Evolutionary conservation across 1,140 invertebrate species (phyloP).

Genomic region (Pseudomyrmex pallidus): DNA sequence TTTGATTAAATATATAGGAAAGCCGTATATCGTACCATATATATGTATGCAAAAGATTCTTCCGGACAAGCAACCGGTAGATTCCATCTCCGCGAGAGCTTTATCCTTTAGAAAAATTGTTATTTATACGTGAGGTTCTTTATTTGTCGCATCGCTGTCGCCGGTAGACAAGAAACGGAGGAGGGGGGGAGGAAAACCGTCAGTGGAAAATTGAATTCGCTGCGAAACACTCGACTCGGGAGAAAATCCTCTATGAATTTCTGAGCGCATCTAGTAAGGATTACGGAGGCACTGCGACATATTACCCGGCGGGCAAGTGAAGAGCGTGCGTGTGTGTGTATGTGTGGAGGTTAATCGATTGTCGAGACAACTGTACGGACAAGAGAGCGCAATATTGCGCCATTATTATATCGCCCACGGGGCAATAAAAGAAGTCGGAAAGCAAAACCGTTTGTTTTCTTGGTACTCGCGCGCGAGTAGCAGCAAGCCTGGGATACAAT

Average conservation of each 20-base stretch:
- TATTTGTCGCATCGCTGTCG: slow-evolving; percentile 35
- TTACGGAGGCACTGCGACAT: slow-evolving; percentile 47
- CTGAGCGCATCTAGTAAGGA: slow-evolving; percentile 35
- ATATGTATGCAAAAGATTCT: not conserved
- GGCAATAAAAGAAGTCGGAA: not conserved
- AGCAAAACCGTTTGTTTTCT: not conserved
- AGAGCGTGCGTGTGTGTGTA: not conserved
- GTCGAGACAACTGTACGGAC: not conserved
- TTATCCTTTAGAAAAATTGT: slow-evolving; percentile 48
- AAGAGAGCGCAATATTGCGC: not conserved
- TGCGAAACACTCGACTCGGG: slow-evolving; percentile 35
- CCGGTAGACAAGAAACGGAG: not conserved
- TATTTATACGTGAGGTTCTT: slow-evolving; percentile 46
- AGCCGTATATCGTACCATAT: slow-evolving; percentile 2
- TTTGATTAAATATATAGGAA: slow-evolving; percentile 33
- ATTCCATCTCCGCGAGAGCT: not conserved
- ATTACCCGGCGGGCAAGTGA: not conserved
- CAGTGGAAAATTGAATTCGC: slow-evolving; percentile 62
- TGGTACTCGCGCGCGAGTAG: not conserved
- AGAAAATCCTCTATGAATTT: slow-evolving; percentile 60
- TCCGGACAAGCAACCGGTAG: slow-evolving; percentile 1
- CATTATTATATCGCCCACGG: not conserved
- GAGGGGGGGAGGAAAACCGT: not conserved
- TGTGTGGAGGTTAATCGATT: slow-evolving; percentile 19
- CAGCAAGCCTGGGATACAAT: not conserved